Conservation (phyloP, 2,888 invertebrate genomes). For the Pristionchus exspectatus region DNA sequence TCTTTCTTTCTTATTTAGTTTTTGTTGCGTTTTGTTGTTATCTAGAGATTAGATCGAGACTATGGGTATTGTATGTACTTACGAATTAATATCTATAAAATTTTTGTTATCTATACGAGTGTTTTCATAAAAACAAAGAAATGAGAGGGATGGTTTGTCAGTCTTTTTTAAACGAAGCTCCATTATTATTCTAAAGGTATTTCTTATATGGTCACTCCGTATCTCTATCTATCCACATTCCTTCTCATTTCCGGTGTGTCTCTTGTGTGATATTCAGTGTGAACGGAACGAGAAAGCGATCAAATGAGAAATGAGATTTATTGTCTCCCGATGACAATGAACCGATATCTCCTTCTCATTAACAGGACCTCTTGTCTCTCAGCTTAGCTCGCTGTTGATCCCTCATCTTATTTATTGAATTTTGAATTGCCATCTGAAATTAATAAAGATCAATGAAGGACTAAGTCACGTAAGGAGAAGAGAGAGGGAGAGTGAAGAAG, state of each 20-base stretch:
- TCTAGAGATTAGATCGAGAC: not conserved
- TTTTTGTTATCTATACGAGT: not conserved
- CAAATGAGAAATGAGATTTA: conserved; percentile 38
- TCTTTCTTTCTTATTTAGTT: conserved; percentile 8
- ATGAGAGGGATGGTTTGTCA: too few relatives aligned
- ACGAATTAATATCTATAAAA: not conserved
- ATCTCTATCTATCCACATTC: not conserved
- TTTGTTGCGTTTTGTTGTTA: conserved; percentile 30
- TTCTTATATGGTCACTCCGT: not conserved
- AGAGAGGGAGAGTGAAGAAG: not conserved
- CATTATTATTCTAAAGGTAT: not conserved
- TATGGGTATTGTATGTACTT: not conserved
- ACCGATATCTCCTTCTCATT: not conserved
- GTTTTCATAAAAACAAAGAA: not conserved
- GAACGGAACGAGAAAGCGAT: conserved; percentile 10
- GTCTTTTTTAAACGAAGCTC: too few relatives aligned
- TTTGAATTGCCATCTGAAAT: conserved; percentile 55
- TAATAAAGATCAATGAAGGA: not conserved
- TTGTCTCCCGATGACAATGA: conserved; percentile 22
- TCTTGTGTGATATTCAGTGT: not conserved
- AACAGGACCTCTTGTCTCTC: conserved; percentile 51
- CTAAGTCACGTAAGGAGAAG: not conserved
- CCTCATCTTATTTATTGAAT: conserved; percentile 51
- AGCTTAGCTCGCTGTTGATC: conserved; percentile 50
- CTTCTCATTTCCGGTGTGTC: conserved; percentile 4